A percentile compares a stretch with the other conserved stretches of the same genome.
These are phyloP conservation scores for Cantharis rufa DNA, from an alignment of 2,888 invertebrate genomes.

Conservation along the genomic window DNA sequence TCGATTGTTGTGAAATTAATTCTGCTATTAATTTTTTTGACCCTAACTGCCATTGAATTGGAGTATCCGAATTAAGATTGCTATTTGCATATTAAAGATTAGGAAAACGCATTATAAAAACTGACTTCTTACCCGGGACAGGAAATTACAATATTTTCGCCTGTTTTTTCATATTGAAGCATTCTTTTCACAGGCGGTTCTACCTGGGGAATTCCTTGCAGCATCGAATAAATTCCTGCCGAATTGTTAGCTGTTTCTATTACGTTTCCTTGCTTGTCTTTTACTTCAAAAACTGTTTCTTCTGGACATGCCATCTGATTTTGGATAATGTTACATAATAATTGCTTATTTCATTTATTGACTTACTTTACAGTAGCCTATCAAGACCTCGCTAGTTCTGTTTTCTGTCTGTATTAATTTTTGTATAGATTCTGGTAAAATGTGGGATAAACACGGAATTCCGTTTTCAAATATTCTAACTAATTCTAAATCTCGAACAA, in stretches of 20 bases:
- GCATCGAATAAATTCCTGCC: conserved; percentile 62
- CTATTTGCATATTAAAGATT: conserved; percentile 45
- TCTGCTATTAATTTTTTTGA: conserved; percentile 58
- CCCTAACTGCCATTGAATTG: conserved; percentile 63
- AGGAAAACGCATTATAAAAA: neutral
- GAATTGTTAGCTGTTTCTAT: conserved; percentile 65
- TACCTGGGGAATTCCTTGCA: conserved; percentile 57
- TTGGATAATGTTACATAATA: neutral
- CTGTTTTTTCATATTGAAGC: conserved; percentile 53
- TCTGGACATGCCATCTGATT: conserved; percentile 55
- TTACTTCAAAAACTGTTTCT: conserved; percentile 58
- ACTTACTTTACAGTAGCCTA: conserved; percentile 59
- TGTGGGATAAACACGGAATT: conserved; percentile 63
- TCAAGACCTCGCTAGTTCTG: conserved; percentile 61
- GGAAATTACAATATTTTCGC: conserved; percentile 50
- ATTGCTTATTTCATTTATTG: neutral
- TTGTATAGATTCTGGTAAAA: conserved; percentile 56
- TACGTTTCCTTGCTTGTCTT: conserved; percentile 59
- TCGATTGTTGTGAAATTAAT: conserved; percentile 56
- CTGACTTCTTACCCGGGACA: conserved; percentile 59
- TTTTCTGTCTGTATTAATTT: conserved; percentile 51
- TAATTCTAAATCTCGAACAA: conserved; percentile 42
- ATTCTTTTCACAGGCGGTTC: conserved; percentile 54
- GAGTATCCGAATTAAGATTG: conserved; percentile 60
- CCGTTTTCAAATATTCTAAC: conserved; percentile 58